Conservation (phyloP, 2,797 vertebrate genomes). For the Petrocephalus schoutedeni region DNA sequence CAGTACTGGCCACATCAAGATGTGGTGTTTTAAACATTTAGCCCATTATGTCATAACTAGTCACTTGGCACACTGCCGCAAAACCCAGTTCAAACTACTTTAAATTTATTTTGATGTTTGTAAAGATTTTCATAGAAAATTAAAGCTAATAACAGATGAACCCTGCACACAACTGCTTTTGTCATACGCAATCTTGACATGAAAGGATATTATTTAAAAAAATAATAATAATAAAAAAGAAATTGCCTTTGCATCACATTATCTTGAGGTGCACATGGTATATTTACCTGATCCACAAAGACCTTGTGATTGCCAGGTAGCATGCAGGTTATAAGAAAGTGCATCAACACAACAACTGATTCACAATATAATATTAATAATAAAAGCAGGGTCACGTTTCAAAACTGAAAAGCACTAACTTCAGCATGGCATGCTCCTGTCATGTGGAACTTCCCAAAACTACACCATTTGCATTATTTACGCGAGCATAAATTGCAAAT, state of each 20-base stretch:
- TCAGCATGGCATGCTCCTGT: neutral
- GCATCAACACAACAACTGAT: neutral
- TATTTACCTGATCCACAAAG: neutral
- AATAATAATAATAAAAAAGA: neutral
- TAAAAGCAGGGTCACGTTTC: neutral
- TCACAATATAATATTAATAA: neutral
- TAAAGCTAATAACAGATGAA: neutral
- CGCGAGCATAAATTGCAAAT: neutral
- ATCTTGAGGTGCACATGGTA: neutral
- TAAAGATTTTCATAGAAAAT: neutral
- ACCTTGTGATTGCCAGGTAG: neutral
- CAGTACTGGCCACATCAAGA: neutral
- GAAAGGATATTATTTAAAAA: neutral
- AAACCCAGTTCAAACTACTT: neutral
- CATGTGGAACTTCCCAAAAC: neutral
- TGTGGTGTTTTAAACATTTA: conserved; percentile 2
- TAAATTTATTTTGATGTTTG: neutral
- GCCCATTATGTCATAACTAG: neutral
- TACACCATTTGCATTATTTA: conserved; percentile 2
- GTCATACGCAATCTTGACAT: neutral
- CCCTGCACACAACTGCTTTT: neutral
- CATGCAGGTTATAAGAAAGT: neutral
- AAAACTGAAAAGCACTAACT: neutral
- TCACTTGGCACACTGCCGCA: neutral
- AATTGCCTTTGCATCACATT: neutral